Evolutionary conservation across 2,888 invertebrate genomes (phyloP).

Genomic region (Agrenia bidenticulata): DNA sequence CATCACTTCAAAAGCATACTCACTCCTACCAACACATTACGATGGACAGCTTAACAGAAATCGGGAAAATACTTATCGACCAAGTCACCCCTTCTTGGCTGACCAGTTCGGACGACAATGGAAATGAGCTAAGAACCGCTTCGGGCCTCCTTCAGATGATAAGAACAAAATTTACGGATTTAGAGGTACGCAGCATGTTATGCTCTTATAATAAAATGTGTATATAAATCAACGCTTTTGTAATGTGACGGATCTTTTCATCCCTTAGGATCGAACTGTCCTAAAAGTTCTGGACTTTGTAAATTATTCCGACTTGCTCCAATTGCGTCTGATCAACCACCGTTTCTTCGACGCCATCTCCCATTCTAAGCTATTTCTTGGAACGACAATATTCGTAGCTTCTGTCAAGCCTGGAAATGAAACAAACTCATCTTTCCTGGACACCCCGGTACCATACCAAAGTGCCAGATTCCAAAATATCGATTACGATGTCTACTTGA

Average conservation of each 20-base stretch:
- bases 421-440: conserved; percentile 2
- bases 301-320: conserved; percentile 30
- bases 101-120: too few species aligned
- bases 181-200: too few species aligned
- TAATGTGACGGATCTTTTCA: background rate
- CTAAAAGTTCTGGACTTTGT: conserved; percentile 21
- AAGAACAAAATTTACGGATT: too few species aligned
- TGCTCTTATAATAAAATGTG: too few species aligned
- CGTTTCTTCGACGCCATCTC: conserved; percentile 21
- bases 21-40: too few species aligned
- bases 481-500: conserved; percentile 22
- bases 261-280: conserved; percentile 1
- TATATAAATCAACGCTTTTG: too few species aligned
- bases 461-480: conserved; percentile 23
- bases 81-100: too few species aligned
- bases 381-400: conserved; percentile 17
- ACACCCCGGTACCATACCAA: conserved; percentile 9
- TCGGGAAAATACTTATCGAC: too few species aligned
- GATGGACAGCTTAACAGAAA: too few species aligned
- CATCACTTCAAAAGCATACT: too few species aligned
- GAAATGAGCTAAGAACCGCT: too few species aligned
- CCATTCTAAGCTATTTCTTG: background rate
- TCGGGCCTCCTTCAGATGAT: too few species aligned
- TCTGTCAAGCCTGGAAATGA: conserved; percentile 10
- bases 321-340: conserved; percentile 24